A percentile compares a stretch with the other conserved stretches of the same genome.
Evolutionary conservation across 1,140 invertebrate genomes (phyloP).

Genomic region (Sinonovacula constricta): DNA sequence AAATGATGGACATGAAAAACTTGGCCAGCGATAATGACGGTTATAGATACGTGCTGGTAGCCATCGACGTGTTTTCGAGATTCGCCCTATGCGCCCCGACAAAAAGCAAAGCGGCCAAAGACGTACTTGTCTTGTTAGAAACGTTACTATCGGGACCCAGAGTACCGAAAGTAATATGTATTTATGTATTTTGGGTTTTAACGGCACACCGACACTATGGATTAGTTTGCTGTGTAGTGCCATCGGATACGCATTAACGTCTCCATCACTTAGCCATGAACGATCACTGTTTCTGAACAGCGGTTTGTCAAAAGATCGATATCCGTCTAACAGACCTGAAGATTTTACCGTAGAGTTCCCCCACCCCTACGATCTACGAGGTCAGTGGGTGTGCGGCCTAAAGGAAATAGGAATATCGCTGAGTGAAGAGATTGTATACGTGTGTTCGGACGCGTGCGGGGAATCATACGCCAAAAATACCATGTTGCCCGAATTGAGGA

Average conservation of each 20-base stretch:
- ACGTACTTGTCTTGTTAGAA: conserved; percentile 8
- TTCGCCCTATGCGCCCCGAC: not conserved
- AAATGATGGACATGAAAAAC: conserved; percentile 21
- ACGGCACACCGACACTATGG: conserved; percentile 9
- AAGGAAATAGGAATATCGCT: conserved; percentile 1
- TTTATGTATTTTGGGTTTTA: conserved; percentile 28
- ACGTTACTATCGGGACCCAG: not conserved
- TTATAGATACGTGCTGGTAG: conserved; percentile 9
- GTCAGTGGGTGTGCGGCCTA: conserved; percentile 3
- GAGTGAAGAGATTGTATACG: conserved; percentile 6
- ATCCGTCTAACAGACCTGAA: not conserved
- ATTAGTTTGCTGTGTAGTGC: conserved; percentile 4
- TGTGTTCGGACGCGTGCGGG: conserved; percentile 15
- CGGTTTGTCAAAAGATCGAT: not conserved
- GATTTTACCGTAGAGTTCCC: conserved; percentile 1
- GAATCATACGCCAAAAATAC: conserved; percentile 16
- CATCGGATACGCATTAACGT: not conserved
- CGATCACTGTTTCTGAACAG: too few species aligned
- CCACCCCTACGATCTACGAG: conserved; percentile 2
- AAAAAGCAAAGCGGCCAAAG: not conserved
- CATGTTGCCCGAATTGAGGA: not conserved
- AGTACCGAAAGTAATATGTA: conserved; percentile 19
- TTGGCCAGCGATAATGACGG: conserved; percentile 15
- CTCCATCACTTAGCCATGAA: too few species aligned
- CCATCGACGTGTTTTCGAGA: conserved; percentile 35